These are phyloP conservation scores for mouse (Mus musculus) DNA, from an alignment of 2,113 vertebrate species.

Conservation along the genomic window GRCm39 chr1:144427501-144428000, in stretches of 20 bases:
- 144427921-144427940: background rate
- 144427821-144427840: background rate
- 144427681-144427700: background rate
- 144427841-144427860: background rate
- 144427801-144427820: background rate
- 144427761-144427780: background rate
- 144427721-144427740: background rate
- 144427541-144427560: constrained; percentile 54
- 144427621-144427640: background rate
- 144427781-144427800: background rate
- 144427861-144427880: background rate
- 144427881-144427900: too few relatives aligned
- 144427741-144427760: background rate
- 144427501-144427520: constrained; percentile 69
- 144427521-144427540: constrained; percentile 76
- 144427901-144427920: background rate
- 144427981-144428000: background rate
- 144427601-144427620: background rate
- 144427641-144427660: background rate
- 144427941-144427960: background rate
- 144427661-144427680: background rate
- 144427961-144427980: background rate
- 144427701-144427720: background rate
- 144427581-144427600: background rate
- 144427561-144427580: background rate